Conservation (phyloP, 2,888 invertebrate species). For the Lepidocyrtoides sp. region DNA sequence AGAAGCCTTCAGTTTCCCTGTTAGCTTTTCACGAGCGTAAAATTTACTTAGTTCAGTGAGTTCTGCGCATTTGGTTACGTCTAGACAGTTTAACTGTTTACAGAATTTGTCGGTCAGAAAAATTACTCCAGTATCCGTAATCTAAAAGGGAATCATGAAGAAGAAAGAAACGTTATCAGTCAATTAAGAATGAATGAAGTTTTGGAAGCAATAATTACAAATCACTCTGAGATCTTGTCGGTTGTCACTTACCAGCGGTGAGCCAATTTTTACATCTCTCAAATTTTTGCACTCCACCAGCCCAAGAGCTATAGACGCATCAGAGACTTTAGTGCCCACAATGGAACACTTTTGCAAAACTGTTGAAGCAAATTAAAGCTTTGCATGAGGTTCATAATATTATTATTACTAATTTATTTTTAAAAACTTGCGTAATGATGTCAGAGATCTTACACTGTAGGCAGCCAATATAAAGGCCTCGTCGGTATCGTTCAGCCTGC, state of each 20-base stretch:
- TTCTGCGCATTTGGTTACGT: slow-evolving; percentile 76
- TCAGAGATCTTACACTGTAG: slow-evolving; percentile 80
- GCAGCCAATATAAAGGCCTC: slow-evolving; percentile 82
- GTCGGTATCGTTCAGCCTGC: slow-evolving; percentile 78
- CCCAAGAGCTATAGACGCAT: slow-evolving; percentile 77
- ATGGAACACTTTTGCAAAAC: slow-evolving; percentile 66
- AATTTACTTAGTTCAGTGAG: slow-evolving; percentile 82
- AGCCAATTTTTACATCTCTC: slow-evolving; percentile 61
- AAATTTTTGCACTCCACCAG: slow-evolving; percentile 76
- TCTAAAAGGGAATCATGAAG: slow-evolving; percentile 75
- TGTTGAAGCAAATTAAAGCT: slow-evolving; percentile 7
- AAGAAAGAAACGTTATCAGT: too few species aligned
- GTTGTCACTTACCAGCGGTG: slow-evolving; percentile 70
- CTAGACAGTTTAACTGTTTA: slow-evolving; percentile 67
- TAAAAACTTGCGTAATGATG: too few species aligned
- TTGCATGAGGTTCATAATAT: too few species aligned
- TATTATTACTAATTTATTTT: too few species aligned
- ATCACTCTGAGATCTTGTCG: too few species aligned
- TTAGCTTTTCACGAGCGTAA: slow-evolving; percentile 81
- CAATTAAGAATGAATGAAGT: not conserved
- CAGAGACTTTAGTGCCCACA: slow-evolving; percentile 66
- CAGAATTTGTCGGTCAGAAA: slow-evolving; percentile 79
- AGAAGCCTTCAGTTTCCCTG: slow-evolving; percentile 50
- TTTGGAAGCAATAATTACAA: not conserved
- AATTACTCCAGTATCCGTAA: slow-evolving; percentile 81